Base-by-base conservation (phyloP, 2,797 vertebrate genomes). In the Oceanodroma leucorhoa region DNA sequence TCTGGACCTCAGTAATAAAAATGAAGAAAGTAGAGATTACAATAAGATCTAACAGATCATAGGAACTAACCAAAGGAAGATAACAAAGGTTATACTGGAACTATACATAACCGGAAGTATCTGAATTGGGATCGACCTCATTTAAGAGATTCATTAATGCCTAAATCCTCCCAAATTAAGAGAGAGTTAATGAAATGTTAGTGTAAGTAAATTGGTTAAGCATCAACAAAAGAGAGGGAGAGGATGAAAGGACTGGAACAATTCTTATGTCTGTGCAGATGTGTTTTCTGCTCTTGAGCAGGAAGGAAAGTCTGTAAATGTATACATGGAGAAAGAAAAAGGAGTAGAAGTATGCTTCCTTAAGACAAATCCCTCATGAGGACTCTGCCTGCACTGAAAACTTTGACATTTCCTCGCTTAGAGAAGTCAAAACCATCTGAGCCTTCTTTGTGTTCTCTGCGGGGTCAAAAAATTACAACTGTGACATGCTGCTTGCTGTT, bases 401-500 rank as follows among this genome's bases (percentile, higher is more conserved):
- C 21, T 76, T 82, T 38, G 76, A 65, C 41, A 57, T 83, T 71
- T 92, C 45, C 67, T 78, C 4, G 30, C 32, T 71, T 89, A 61
- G n/a, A 85, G 45, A 92, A 93, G 86, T 30, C 80, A 67, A 92
- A 96, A 89, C 48, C 89, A 85, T 95, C 60, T 89, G 41, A 93
- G 46, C 15, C 22, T 48, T 69, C 72, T 94, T 64, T 87, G 45
- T 89, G 66, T 80, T 85, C 92, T 95, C 75, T 87, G 72, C 0
- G 57, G 76, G 78, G 53, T 38, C 32, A 89, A 92, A 92, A 92
- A 91, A 95, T 91, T 93, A 91, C 60, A 85, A 75, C 81, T 86
- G 84, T 83, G 89, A 93, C 72, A 95, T 89, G 67, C 67, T 91
- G 57, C 75, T 93, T 94, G 60, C 73, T 92, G 83, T 89, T 94